phyloP scores from a whole-genome alignment of 2,888 invertebrate species.

The Calephelis perditalis region DNA sequence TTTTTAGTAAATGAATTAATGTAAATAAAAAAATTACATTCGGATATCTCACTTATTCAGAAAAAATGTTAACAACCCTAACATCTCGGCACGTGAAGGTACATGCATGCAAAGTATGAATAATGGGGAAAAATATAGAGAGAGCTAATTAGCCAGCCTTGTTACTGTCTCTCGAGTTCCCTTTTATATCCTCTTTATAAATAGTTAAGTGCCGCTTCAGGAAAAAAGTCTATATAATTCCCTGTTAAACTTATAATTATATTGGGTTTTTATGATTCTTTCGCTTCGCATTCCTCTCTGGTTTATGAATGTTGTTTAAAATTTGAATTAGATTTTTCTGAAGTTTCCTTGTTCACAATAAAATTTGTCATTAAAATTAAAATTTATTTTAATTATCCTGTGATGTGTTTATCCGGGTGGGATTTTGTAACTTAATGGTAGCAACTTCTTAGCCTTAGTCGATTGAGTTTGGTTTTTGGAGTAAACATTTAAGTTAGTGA shows the following conservation, averaged over 20 bases:
- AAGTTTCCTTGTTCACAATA: no score
- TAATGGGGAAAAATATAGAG: constrained; percentile 31
- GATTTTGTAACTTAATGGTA: no score
- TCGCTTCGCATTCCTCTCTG: not conserved
- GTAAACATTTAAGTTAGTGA: no score
- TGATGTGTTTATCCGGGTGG: no score
- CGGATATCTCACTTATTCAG: not conserved
- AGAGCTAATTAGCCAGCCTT: constrained; percentile 33
- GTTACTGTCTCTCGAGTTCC: constrained; percentile 31
- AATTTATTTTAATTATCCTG: no score
- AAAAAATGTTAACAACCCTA: not conserved
- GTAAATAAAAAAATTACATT: not conserved
- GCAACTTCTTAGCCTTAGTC: no score
- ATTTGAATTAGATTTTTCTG: not conserved
- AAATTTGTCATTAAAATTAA: no score
- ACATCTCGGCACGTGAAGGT: constrained; percentile 20
- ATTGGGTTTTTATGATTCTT: constrained; percentile 6
- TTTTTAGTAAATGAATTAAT: not conserved
- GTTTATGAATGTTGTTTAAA: constrained; percentile 8
- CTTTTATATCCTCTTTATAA: constrained; percentile 31
- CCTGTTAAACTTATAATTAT: constrained; percentile 8
- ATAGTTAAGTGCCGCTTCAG: constrained; percentile 28
- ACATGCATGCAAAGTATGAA: constrained; percentile 27
- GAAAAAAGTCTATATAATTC: constrained; percentile 15
- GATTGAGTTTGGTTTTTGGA: no score